Evolutionary conservation across 1,140 invertebrate genomes (phyloP).

Genomic region (Trachymyrmex cornetzi): DNA sequence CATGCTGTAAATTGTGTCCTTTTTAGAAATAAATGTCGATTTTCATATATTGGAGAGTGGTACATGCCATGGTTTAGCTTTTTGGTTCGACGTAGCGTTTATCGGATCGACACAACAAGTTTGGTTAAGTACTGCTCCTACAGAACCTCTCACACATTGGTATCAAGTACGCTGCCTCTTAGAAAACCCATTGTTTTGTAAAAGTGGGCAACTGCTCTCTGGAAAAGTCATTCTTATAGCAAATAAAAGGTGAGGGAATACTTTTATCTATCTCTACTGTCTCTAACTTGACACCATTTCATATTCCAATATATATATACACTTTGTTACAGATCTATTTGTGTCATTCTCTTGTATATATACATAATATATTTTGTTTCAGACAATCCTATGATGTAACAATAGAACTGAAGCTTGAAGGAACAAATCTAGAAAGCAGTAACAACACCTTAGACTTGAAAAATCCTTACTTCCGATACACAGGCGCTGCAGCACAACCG

Average conservation of each 20-base stretch:
- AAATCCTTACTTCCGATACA: conserved; percentile 99
- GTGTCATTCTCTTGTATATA: conserved; percentile 24
- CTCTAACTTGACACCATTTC: not conserved
- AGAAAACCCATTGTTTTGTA: conserved; percentile 97
- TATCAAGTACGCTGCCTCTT: conserved; percentile 99
- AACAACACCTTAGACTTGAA: conserved; percentile 98
- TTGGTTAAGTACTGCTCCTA: conserved; percentile 99
- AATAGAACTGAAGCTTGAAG: conserved; percentile 96
- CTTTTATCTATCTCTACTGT: not conserved
- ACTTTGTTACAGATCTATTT: not conserved
- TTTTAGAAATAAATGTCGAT: conserved; percentile 95
- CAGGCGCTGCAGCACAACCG: conserved; percentile 94
- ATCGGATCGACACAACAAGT: conserved; percentile 95
- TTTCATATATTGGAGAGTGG: conserved; percentile 97
- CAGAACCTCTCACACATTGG: conserved; percentile 99
- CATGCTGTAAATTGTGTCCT: conserved; percentile 23
- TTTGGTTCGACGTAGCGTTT: conserved; percentile 99
- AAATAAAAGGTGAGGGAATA: conserved; percentile 93
- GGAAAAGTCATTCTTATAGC: conserved; percentile 96
- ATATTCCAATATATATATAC: too few relatives aligned
- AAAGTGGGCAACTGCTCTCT: conserved; percentile 96
- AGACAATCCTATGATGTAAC: conserved; percentile 99
- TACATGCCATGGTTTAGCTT: conserved; percentile 98
- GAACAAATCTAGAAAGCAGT: conserved; percentile 92
- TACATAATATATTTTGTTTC: conserved; percentile 69